A percentile compares a stretch with the other conserved stretches of the same genome.
phyloP scores from a whole-genome alignment of 2,113 vertebrate species.

The Thomomys bottae region DNA sequence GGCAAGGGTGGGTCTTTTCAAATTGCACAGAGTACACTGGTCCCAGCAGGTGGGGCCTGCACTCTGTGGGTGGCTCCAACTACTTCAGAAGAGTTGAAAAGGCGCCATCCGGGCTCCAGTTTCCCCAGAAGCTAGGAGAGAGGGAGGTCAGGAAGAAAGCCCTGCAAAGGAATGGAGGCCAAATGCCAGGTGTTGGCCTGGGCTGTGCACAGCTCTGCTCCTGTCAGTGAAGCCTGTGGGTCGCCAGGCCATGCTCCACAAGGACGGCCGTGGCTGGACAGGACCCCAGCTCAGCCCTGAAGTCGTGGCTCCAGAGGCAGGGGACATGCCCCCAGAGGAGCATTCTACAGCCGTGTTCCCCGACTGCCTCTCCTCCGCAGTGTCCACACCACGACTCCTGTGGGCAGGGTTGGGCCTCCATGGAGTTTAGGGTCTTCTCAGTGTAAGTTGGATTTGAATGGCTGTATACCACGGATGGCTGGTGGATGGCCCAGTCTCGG shows the following conservation, averaged over 20 bases:
- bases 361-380: no score
- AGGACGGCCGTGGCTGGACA: not conserved
- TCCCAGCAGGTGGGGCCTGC: not conserved
- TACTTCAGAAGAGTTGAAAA: not conserved
- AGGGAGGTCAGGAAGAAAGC: no score
- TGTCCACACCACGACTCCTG: no score
- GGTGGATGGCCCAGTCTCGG: no score
- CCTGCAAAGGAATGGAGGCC: rapidly evolving
- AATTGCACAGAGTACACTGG: not conserved
- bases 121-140: not conserved
- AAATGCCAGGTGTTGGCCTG: not conserved
- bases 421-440: no score
- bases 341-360: no score
- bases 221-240: not conserved
- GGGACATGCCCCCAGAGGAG: not conserved
- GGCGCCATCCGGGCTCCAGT: not conserved
- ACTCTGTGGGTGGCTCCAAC: rapidly evolving
- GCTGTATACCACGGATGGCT: no score
- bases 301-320: not conserved
- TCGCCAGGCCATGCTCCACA: no score
- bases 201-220: not conserved
- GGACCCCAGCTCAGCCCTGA: not conserved
- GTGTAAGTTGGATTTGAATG: no score
- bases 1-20: not conserved
- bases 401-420: no score